Percentiles rank a stretch among this genome's conserved stretches.
Evolutionary conservation across 2,888 invertebrate genomes (phyloP).

Genomic region (Leucania comma): DNA sequence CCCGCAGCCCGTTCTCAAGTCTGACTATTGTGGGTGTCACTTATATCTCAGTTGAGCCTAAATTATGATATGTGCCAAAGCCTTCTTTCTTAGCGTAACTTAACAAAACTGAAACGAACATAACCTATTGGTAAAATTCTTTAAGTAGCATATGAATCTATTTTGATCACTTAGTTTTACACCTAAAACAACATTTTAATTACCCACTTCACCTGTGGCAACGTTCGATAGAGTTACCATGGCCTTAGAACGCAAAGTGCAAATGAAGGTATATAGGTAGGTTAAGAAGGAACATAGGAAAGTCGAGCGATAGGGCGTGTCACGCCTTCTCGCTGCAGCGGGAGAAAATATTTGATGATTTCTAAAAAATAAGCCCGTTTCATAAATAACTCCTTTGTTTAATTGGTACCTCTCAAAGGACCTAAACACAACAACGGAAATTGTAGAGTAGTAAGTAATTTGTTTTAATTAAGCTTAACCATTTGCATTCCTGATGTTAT

Average conservation of each 20-base stretch:
- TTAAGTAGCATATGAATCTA: not conserved
- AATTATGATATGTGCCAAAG: slow-evolving; percentile 25
- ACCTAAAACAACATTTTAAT: no score
- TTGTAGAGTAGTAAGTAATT: slow-evolving; percentile 37
- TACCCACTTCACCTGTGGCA: not conserved
- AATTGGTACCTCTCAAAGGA: slow-evolving; percentile 14
- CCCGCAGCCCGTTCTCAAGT: slow-evolving; percentile 49
- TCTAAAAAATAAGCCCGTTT: slow-evolving; percentile 4
- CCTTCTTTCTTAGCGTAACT: not conserved
- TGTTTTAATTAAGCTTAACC: slow-evolving; percentile 39
- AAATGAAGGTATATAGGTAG: no score
- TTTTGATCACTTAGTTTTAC: no score
- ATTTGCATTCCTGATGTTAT: slow-evolving; percentile 39
- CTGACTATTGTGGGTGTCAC: slow-evolving; percentile 36
- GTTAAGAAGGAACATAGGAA: no score
- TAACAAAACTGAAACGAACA: not conserved
- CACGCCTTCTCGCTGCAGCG: no score
- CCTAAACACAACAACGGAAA: slow-evolving; percentile 33
- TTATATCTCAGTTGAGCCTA: slow-evolving; percentile 32
- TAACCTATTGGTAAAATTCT: not conserved
- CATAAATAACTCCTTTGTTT: slow-evolving; percentile 22
- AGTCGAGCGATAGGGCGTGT: no score
- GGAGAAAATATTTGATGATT: no score
- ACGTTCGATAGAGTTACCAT: no score
- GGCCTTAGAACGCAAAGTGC: no score